Evolutionary conservation across 2,888 invertebrate species (phyloP).

Genomic region (Phortica magna): DNA sequence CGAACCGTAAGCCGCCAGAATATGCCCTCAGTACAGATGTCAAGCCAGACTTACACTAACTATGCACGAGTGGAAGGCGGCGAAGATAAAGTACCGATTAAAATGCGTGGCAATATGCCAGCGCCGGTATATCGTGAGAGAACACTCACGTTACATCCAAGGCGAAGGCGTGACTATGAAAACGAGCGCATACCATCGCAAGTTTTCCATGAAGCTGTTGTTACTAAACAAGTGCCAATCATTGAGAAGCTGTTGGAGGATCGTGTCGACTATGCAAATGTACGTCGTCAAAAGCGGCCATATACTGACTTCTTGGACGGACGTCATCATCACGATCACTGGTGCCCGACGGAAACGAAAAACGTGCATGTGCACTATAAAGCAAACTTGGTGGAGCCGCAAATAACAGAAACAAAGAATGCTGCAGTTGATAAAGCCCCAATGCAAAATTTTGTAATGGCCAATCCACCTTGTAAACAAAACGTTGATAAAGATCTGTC

Average conservation of each 20-base stretch:
- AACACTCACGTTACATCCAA: conserved; percentile 69
- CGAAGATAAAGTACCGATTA: conserved; percentile 43
- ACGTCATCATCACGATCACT: conserved; percentile 76
- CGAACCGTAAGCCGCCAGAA: neutral
- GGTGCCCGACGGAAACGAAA: conserved; percentile 70
- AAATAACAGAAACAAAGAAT: conserved; percentile 52
- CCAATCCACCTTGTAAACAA: conserved; percentile 64
- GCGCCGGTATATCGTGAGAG: conserved; percentile 72
- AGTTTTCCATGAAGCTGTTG: conserved; percentile 61
- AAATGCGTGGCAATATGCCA: conserved; percentile 72
- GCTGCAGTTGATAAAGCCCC: conserved; percentile 38
- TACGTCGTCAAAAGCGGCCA: conserved; percentile 60
- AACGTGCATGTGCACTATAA: conserved; percentile 71
- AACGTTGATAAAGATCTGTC: conserved; percentile 63
- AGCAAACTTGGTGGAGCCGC: conserved; percentile 61
- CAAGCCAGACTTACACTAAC: neutral
- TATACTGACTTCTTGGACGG: conserved; percentile 68
- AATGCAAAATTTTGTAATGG: conserved; percentile 61
- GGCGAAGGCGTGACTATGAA: conserved; percentile 66
- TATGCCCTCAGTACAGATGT: neutral
- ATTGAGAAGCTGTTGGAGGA: conserved; percentile 63
- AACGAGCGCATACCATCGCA: conserved; percentile 62
- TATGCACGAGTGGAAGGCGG: conserved; percentile 13
- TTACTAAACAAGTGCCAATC: conserved; percentile 56
- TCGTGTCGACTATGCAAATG: conserved; percentile 60